Percentiles rank a stretch among this genome's conserved stretches.
Conservation (phyloP, 2,113 vertebrate species). For the Cavia porcellus region DNA sequence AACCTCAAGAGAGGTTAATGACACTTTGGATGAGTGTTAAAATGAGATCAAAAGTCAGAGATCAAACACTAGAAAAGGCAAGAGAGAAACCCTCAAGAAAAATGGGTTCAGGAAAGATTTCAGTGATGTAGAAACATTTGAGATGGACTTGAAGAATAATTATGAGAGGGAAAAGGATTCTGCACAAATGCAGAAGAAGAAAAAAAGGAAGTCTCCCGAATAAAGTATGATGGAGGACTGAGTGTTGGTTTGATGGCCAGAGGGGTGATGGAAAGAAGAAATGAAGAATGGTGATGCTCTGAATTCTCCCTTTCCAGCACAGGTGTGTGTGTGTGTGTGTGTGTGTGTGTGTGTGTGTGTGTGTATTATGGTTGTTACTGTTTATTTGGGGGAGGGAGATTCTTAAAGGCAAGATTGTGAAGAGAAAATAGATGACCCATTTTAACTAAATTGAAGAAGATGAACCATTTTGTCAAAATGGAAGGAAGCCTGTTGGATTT, state of each 20-base stretch:
- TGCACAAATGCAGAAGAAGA: not conserved
- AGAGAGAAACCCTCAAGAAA: not conserved
- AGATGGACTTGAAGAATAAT: not conserved
- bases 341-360: not conserved
- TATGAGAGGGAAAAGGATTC: not conserved
- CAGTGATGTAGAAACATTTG: not conserved
- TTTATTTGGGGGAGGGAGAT: not conserved
- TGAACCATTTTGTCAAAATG: slow-evolving; percentile 19
- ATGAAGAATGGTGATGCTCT: not conserved
- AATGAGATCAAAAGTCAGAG: not conserved
- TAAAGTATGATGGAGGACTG: not conserved
- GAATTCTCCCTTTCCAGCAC: not conserved
- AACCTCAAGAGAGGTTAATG: slow-evolving; percentile 36
- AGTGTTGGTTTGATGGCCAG: not conserved
- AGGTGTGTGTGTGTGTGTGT: not conserved
- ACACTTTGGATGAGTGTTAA: slow-evolving; percentile 1
- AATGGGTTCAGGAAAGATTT: not conserved
- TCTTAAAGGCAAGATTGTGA: not conserved
- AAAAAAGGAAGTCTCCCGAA: not conserved
- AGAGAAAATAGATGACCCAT: not conserved
- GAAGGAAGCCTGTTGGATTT: not conserved
- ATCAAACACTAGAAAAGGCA: not conserved
- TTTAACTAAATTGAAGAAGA: not conserved
- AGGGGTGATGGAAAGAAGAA: not conserved
- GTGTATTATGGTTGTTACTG: not conserved